Evolutionary conservation across 2,888 invertebrate genomes (phyloP).

Genomic region (Nemapogon koenigi): DNA sequence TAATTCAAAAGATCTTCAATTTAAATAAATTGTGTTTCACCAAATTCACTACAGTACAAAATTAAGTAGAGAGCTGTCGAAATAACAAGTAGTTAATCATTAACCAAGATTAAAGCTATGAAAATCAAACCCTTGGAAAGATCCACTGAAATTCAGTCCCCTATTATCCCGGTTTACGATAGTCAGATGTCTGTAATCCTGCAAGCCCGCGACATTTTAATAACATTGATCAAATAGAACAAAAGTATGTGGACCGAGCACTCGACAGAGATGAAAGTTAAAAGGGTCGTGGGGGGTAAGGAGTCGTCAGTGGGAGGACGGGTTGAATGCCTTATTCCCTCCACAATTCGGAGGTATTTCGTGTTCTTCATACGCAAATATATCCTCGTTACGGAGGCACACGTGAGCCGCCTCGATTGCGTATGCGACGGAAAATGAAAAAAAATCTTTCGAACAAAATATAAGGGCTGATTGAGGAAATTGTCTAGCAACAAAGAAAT

Average conservation of each 20-base stretch:
- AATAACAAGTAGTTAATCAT: no score
- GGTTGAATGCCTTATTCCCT: constrained; percentile 65
- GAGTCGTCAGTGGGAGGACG: constrained; percentile 28
- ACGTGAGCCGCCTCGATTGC: constrained; percentile 58
- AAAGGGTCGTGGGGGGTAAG: constrained; percentile 55
- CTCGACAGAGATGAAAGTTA: constrained; percentile 66
- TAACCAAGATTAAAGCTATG: no score
- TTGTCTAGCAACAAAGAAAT: constrained; percentile 24
- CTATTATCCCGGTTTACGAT: constrained; percentile 28
- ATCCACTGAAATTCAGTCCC: constrained; percentile 7
- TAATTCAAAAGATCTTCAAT: no score
- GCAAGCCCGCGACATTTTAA: constrained; percentile 61
- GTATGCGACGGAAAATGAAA: constrained; percentile 44
- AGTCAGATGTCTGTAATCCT: constrained; percentile 58
- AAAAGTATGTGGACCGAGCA: constrained; percentile 66
- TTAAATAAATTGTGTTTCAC: no score
- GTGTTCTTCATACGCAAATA: constrained; percentile 67
- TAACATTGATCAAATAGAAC: constrained; percentile 67
- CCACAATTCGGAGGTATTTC: constrained; percentile 66
- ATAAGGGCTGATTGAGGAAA: constrained; percentile 32
- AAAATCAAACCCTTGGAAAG: constrained; percentile 4
- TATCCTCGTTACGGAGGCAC: constrained; percentile 62
- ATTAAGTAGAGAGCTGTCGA: no score
- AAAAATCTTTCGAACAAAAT: constrained; percentile 7
- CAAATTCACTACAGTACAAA: no score